Conservation (phyloP, 30 jellyfish, hydroid and myxozoan species). For the Pseudorhiza aurosa region DNA sequence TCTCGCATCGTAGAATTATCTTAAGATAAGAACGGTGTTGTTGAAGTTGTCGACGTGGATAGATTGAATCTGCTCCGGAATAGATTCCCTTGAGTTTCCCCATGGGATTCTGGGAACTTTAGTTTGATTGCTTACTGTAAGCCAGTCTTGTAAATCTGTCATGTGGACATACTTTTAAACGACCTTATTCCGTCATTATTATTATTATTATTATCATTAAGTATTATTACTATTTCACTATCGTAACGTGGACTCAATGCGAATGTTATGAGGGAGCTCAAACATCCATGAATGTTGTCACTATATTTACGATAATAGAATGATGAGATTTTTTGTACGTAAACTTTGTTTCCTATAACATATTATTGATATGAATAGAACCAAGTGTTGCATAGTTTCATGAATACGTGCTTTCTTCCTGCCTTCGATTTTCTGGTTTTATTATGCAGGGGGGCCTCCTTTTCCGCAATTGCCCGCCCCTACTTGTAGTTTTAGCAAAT, state of each 20-base stretch:
- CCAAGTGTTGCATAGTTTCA: conserved; percentile 74
- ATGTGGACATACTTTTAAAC: conserved; percentile 66
- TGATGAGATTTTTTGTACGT: conserved; percentile 72
- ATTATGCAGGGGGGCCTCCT: background rate
- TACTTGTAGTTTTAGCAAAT: conserved; percentile 48
- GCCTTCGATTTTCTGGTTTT: conserved; percentile 6
- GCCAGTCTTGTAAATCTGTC: conserved; percentile 63
- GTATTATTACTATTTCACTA: conserved; percentile 1
- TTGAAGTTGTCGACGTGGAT: too few species aligned
- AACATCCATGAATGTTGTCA: conserved; percentile 32
- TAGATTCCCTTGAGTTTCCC: too few species aligned
- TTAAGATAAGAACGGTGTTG: too few species aligned
- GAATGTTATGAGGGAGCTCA: conserved; percentile 12
- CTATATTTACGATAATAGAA: conserved; percentile 77
- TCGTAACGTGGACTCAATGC: conserved; percentile 52
- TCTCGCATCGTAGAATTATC: too few species aligned
- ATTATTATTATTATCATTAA: conserved; percentile 4
- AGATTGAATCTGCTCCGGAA: too few species aligned
- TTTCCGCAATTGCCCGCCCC: background rate
- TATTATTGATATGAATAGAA: conserved; percentile 54
- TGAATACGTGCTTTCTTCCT: conserved; percentile 29
- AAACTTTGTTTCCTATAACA: conserved; percentile 59
- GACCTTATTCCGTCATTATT: conserved; percentile 28
- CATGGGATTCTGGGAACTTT: too few species aligned
- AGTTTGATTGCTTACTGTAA: conserved; percentile 64